These are phyloP conservation scores for Patella ulyssiponensis DNA, from an alignment of 2,888 invertebrate genomes.

Conservation along the genomic window DNA sequence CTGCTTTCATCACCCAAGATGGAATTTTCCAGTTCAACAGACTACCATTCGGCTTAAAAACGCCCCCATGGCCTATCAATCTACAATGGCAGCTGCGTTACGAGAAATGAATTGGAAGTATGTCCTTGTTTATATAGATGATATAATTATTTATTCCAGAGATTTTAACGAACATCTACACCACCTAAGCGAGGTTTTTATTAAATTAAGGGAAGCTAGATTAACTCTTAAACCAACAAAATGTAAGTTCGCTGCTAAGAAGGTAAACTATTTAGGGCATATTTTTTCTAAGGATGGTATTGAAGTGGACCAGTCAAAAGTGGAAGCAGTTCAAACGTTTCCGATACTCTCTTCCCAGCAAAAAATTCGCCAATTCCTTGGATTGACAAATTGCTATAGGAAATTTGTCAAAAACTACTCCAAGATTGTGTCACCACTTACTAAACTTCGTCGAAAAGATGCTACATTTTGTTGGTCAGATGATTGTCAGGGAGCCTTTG, in stretches of 20 bases:
- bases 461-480: slow-evolving; percentile 37
- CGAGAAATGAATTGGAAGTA: slow-evolving; percentile 43
- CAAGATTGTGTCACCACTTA: slow-evolving; percentile 37
- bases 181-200: slow-evolving; percentile 35
- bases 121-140: slow-evolving; percentile 45
- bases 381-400: slow-evolving; percentile 37
- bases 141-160: slow-evolving; percentile 38
- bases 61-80: slow-evolving; percentile 39
- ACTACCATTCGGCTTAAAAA: slow-evolving; percentile 45
- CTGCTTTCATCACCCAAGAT: slow-evolving; percentile 39
- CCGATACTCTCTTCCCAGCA: slow-evolving; percentile 32
- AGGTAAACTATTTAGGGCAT: slow-evolving; percentile 41
- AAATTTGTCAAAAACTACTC: slow-evolving; percentile 40
- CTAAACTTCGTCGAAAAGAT: slow-evolving; percentile 33
- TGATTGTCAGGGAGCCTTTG: slow-evolving; percentile 35
- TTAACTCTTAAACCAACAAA: slow-evolving; percentile 40
- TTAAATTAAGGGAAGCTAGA: slow-evolving; percentile 32
- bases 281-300: slow-evolving; percentile 37
- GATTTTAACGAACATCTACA: slow-evolving; percentile 37
- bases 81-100: slow-evolving; percentile 35
- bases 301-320: slow-evolving; percentile 33
- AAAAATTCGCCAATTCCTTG: slow-evolving; percentile 34
- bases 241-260: slow-evolving; percentile 37
- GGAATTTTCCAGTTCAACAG: slow-evolving; percentile 37
- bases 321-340: slow-evolving; percentile 22